Conservation (phyloP, 2,888 invertebrate species). For the Luperina testacea region DNA sequence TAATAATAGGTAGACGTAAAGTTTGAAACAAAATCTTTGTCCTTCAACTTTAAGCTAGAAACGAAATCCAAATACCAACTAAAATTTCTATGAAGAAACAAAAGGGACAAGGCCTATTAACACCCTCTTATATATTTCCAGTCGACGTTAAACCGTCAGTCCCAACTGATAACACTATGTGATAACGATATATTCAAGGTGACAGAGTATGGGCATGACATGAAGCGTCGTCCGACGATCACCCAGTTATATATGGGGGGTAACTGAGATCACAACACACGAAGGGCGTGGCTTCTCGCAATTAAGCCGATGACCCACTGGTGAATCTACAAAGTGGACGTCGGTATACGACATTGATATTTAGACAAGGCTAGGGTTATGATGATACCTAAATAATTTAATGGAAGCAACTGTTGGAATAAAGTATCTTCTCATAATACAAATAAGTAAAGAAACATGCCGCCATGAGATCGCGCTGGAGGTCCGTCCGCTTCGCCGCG, state of each 20-base stretch:
- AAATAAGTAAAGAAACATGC: background rate
- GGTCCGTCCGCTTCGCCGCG: too few relatives aligned
- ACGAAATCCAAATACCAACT: background rate
- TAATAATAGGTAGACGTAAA: background rate
- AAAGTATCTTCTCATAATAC: background rate
- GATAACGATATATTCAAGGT: slow-evolving; percentile 59
- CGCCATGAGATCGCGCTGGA: too few relatives aligned
- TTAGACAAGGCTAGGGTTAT: slow-evolving; percentile 34
- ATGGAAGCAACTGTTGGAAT: too few relatives aligned
- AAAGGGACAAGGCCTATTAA: slow-evolving; percentile 1
- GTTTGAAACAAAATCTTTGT: background rate
- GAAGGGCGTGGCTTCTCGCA: slow-evolving; percentile 66
- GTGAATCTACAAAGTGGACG: slow-evolving; percentile 56
- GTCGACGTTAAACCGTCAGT: slow-evolving; percentile 17
- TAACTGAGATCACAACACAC: slow-evolving; percentile 64
- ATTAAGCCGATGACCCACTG: slow-evolving; percentile 67
- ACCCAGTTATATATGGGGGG: slow-evolving; percentile 58
- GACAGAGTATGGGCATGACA: slow-evolving; percentile 54
- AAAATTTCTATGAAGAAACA: slow-evolving; percentile 2
- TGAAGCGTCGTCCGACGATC: slow-evolving; percentile 58
- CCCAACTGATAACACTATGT: slow-evolving; percentile 47
- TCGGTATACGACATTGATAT: slow-evolving; percentile 49
- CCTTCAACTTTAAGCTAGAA: background rate
- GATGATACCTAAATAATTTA: background rate
- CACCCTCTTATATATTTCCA: slow-evolving; percentile 10